Base-by-base conservation (phyloP, 2,113 vertebrate species). In the Aptenodytes patagonicus region DNA sequence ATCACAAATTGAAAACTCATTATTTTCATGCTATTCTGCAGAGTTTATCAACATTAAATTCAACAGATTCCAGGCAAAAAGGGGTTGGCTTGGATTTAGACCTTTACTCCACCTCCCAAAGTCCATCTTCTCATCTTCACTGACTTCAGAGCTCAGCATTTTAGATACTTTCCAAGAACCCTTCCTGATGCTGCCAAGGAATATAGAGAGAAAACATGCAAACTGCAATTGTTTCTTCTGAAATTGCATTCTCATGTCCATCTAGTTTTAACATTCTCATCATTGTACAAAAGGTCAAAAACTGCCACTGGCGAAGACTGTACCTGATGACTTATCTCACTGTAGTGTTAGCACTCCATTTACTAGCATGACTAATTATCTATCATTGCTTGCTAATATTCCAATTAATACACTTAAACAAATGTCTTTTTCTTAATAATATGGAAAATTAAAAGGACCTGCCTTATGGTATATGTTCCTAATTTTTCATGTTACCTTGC, bases 251-350 rank as follows among this genome's bases (percentile, higher is more conserved):
- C 82, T 69, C 34, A 49, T 3, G 3, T 54, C 55, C 44, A 79
- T 16, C 34, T 57, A 77, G 78, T 89, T 82, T 94, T 83, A 96
- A 82, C 34, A 94, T 81, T 71, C 51, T 92, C 44, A 64, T 22
- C 17, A 42, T 42, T 51, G 84, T 12, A 77, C 21, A 80, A 94
- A 97, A 98, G 72, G 61, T 92, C 73, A 96, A 77, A 96, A 60
- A 4, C 15, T 11, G 80, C 61, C 89, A 88, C 83, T 51, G 47
- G 80, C 20, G 24, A 96, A 96, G 52, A 60, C 28, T 34, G 40
- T 28, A 55, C 24, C 44, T 34, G 83, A 88, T 76, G 51, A 89
- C 62, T 68, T 83, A 32, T 51, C 55, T 69, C 61, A 54, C 62
- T 68, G 28, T n/a, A 90, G 80, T 26, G 25, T 71, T 78, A 82